A percentile compares a stretch with the other conserved stretches of the same genome.
Conservation (phyloP, 2,113 vertebrate species). For the Oryzias javanicus region DNA sequence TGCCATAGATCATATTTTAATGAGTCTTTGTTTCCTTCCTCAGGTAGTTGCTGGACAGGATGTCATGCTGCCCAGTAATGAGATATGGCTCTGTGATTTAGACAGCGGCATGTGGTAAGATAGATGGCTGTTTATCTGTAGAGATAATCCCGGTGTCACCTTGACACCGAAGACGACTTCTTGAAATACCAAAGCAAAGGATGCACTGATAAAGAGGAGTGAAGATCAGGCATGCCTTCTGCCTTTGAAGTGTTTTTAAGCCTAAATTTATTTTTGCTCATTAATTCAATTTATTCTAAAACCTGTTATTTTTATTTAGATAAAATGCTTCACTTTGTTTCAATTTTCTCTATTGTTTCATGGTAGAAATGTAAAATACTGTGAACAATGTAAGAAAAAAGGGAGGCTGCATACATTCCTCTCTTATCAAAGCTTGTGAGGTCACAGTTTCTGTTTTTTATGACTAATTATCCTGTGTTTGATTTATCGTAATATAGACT, state of each 20-base stretch:
- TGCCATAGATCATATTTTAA: neutral
- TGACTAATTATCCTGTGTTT: no score
- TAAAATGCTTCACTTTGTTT: no score
- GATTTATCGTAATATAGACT: neutral
- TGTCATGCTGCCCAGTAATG: slow-evolving; percentile 84
- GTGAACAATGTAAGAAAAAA: no score
- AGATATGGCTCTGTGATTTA: slow-evolving; percentile 92
- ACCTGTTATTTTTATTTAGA: no score
- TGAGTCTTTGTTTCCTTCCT: slow-evolving; percentile 6
- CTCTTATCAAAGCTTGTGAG: no score
- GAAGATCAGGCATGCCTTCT: neutral
- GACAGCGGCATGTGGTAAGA: slow-evolving; percentile 87
- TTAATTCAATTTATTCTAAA: no score
- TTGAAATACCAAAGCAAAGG: neutral
- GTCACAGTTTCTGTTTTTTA: no score
- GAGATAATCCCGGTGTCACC: neutral
- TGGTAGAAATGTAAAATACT: no score
- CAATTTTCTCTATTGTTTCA: no score
- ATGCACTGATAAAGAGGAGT: neutral
- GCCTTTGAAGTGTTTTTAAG: neutral
- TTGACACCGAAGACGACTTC: slow-evolving; percentile 8
- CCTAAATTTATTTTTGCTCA: neutral
- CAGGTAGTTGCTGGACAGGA: slow-evolving; percentile 87
- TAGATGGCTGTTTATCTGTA: slow-evolving; percentile 6
- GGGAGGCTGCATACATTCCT: no score